phyloP scores from a whole-genome alignment of 2,113 vertebrate species.

The Stictonetta naevosa region DNA sequence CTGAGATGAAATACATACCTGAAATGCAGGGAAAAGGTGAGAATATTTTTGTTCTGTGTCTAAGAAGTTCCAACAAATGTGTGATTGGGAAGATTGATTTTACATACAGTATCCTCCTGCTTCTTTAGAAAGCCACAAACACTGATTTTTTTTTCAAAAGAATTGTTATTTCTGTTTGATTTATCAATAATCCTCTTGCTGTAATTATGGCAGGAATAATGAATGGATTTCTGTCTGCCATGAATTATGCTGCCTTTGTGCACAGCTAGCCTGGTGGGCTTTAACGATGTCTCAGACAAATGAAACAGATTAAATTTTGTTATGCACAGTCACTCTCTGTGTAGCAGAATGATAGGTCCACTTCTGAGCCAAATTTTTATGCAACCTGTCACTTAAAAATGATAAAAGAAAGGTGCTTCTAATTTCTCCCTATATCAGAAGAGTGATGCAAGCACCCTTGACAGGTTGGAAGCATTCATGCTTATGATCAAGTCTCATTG shows the following conservation, averaged over 20 bases:
- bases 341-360: not conserved
- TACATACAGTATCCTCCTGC: slow-evolving; percentile 34
- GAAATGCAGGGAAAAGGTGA: slow-evolving; percentile 47
- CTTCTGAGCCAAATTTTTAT: slow-evolving; percentile 36
- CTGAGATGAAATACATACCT: slow-evolving; percentile 42
- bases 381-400: slow-evolving; percentile 17
- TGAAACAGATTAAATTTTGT: slow-evolving; percentile 63
- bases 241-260: slow-evolving; percentile 67
- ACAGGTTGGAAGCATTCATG: not conserved
- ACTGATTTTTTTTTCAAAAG: slow-evolving; percentile 40
- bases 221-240: slow-evolving; percentile 72
- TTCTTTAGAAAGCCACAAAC: slow-evolving; percentile 51
- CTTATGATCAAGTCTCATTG: not conserved
- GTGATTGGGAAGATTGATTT: slow-evolving; percentile 39
- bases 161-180: slow-evolving; percentile 73
- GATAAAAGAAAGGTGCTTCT: slow-evolving; percentile 6
- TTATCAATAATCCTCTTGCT: slow-evolving; percentile 74
- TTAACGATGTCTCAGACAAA: slow-evolving; percentile 71
- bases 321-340: slow-evolving; percentile 38
- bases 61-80: slow-evolving; percentile 1
- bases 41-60: slow-evolving; percentile 29
- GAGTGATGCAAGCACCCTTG: not conserved
- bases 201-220: slow-evolving; percentile 79
- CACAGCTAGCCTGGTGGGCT: slow-evolving; percentile 46
- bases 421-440: slow-evolving; percentile 25